A percentile compares a stretch with the other conserved stretches of the same genome.
These are phyloP conservation scores for Spicauda simplicius DNA, from an alignment of 2,888 invertebrate species.

Conservation along the genomic window DNA sequence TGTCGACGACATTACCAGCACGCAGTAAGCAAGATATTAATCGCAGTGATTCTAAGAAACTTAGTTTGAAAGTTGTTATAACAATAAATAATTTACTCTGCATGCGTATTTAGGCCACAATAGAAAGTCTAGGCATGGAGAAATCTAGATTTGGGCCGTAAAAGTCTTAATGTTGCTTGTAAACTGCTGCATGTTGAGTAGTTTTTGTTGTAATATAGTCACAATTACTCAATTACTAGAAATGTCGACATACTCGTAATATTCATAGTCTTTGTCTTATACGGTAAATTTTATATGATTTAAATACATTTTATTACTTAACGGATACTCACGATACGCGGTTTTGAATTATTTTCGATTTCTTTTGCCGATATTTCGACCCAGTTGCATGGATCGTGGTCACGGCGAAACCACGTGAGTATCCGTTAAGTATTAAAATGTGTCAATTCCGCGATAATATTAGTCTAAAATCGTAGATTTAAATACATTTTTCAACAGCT, in stretches of 20 bases:
- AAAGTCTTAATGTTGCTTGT: constrained; percentile 22
- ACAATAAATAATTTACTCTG: constrained; percentile 45
- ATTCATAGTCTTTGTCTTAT: neutral
- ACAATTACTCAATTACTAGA: neutral
- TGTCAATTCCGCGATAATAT: no score
- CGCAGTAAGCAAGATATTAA: neutral
- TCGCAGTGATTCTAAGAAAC: constrained; percentile 14
- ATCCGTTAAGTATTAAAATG: no score
- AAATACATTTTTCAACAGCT: no score
- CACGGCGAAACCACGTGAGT: no score
- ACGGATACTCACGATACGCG: no score
- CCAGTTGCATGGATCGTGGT: no score
- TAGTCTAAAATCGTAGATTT: no score
- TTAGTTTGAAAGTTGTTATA: constrained; percentile 44
- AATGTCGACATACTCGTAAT: neutral
- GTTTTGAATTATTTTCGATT: no score
- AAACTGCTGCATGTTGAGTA: neutral
- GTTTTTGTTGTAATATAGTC: neutral
- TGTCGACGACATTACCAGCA: neutral
- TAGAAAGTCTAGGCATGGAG: constrained; percentile 53
- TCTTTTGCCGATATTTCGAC: no score
- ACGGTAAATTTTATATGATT: neutral
- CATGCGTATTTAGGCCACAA: constrained; percentile 51
- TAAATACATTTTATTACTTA: no score
- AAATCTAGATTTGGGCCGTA: constrained; percentile 55